Evolutionary conservation across 2,888 invertebrate genomes (phyloP), one percentile per base, ranked within the genome.

Genomic region (Lutraria lutraria): DNA sequence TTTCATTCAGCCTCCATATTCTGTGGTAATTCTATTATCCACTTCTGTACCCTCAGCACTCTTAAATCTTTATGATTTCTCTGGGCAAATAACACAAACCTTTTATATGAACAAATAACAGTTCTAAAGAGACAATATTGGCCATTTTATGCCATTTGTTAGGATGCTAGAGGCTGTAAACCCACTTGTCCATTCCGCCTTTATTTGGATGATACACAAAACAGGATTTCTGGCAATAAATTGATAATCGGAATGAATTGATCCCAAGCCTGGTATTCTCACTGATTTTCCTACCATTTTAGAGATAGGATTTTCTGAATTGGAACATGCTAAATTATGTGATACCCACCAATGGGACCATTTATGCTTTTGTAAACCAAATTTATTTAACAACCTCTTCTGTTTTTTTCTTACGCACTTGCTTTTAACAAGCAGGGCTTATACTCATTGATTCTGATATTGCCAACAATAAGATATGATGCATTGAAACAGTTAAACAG

Each of bases 191-290:
- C 88, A 83, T 85, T 85, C 85, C 76, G 87, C 83, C 88, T 91
- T 92, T 92, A 92, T 92, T 92, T 91, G 89, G 90, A 89, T 89
- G 89, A 91, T 90, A 92, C 91, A 89, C 84, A 92, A 90, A 88
- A 89, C 85, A 83, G 88, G 90, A 89, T 89, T 90, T 83, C 79
- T 80, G 54, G 81, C 89, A 85, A 87, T 92, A 88, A 90, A 92
- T 91, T 88, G 92, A 92, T 90, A 92, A 90, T 89, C 88, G 85
- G 87, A 85, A 85, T 88, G 80, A 89, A 90, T 89, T 87, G 91
- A 91, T 91, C 91, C 54, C n/a, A 4, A 15, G 21, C 25, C 60
- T 54, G 54, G 60, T 12, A 81, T 76, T 76, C 31, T 15, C 68
- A 43, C 60, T n/a, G 83, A 83, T 25, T 68, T 63, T 83, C n/a